Base-by-base conservation (phyloP, 2,888 invertebrate genomes). In the Reticulitermes lucifugus region DNA sequence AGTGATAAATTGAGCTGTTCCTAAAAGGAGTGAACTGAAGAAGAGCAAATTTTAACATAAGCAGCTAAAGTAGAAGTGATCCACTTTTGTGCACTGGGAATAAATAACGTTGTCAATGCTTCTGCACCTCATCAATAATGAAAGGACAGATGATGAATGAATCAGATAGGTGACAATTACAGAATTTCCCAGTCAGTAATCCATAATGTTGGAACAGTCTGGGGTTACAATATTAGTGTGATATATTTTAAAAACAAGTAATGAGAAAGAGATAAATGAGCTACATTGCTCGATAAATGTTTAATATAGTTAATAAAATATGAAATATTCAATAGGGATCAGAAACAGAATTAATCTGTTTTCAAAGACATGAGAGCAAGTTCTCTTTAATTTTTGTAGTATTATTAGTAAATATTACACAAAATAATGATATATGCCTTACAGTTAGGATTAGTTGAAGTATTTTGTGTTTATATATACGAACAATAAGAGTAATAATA, bases 331-430 rank as follows among this genome's bases (percentile, higher is more conserved):
- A 65, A 70, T 85, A 85, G 82, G 85, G 81, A 85, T 82, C 85
- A 75, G 59, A 65, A 83, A 79, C 83, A 83, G 83, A 35, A 79
- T 41, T 51, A 55, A 71, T 81, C 83, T 79, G 79, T 83, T 83
- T 85, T 83, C 71, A 83, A 79, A 85, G 77, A 85, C 75, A 81
- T 25, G 70, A 81, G 81, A 81, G 81, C 81, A 81, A 65, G 81
- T 81, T 85, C 79, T 81, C 80, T 85, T 85, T 85, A 83, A 80
- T 83, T 86, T 80, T 65, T 84, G 83, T 86, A 86, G 86, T 86
- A 86, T 86, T 86, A 86, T 84, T 86, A 86, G 86, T 75, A 85
- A 82, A 85, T 86, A 86, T 85, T 85, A 81, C 71, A 84, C 79
- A 75, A 65, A 85, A 85, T 59, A 81, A 79, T 84, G 80, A 73